These are phyloP conservation scores for Sipha flava DNA, from an alignment of 1,140 invertebrate species.

Conservation along the genomic window DNA sequence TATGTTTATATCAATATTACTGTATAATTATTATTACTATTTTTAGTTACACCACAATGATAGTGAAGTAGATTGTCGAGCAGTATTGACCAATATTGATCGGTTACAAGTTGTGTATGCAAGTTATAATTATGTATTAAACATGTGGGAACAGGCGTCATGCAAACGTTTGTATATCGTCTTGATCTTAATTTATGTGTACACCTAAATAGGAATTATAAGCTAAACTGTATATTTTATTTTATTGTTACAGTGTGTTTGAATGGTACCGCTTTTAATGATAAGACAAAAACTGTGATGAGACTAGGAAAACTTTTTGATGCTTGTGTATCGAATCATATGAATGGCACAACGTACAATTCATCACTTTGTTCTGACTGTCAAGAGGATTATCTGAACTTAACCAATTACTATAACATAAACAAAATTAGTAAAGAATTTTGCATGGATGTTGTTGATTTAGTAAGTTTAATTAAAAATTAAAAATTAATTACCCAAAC, in stretches of 20 bases:
- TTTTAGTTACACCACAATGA: slow-evolving; percentile 17
- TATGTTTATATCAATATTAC: background rate
- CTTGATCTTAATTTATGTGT: no score
- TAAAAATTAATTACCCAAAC: no score
- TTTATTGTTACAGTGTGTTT: background rate
- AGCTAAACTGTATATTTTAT: background rate
- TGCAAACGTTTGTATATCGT: slow-evolving; percentile 35
- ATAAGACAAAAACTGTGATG: slow-evolving; percentile 27
- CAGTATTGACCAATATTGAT: slow-evolving; percentile 37
- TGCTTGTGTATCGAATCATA: slow-evolving; percentile 32
- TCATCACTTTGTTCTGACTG: slow-evolving; percentile 33
- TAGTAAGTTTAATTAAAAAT: slow-evolving; percentile 34
- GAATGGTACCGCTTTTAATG: slow-evolving; percentile 22
- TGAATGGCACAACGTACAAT: slow-evolving; percentile 10
- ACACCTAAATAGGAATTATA: background rate
- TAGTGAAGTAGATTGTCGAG: slow-evolving; percentile 34
- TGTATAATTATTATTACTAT: no score
- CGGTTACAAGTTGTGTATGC: slow-evolving; percentile 35
- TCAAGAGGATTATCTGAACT: slow-evolving; percentile 29
- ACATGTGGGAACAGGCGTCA: slow-evolving; percentile 36
- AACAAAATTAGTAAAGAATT: slow-evolving; percentile 33
- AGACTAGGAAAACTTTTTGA: slow-evolving; percentile 9
- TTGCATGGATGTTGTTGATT: slow-evolving; percentile 38
- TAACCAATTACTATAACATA: slow-evolving; percentile 35
- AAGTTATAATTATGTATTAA: slow-evolving; percentile 36